A percentile compares a stretch with the other conserved stretches of the same genome.
These are phyloP conservation scores for Eurois occulta DNA, from an alignment of 2,888 invertebrate species.

Conservation along the genomic window DNA sequence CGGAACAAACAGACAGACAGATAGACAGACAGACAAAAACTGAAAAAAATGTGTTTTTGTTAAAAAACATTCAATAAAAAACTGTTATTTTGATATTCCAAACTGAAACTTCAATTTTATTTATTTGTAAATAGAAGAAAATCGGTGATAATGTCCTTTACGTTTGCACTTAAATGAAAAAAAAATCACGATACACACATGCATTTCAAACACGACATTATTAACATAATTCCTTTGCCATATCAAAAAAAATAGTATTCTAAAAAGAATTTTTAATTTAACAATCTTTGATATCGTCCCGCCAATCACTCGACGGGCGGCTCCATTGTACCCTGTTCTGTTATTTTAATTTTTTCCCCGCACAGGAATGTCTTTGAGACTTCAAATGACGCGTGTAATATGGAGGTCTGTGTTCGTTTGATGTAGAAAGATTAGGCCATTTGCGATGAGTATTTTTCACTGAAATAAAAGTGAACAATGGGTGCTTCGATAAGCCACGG, in stretches of 20 bases:
- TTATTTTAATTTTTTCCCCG: conserved; percentile 89
- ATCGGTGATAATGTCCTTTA: too few species aligned
- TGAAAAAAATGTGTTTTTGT: too few species aligned
- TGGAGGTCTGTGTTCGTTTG: conserved; percentile 87
- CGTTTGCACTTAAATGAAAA: not conserved
- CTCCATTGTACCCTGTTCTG: conserved; percentile 82
- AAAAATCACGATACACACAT: not conserved
- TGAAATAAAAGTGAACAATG: conserved; percentile 82
- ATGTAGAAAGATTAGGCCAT: conserved; percentile 88
- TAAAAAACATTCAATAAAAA: too few species aligned
- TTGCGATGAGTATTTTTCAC: conserved; percentile 86
- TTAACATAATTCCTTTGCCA: conserved; percentile 50
- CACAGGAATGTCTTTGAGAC: conserved; percentile 89
- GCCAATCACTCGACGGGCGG: conserved; percentile 78
- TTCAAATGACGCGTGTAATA: conserved; percentile 90
- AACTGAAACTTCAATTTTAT: too few species aligned
- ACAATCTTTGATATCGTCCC: conserved; percentile 72
- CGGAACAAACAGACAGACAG: too few species aligned
- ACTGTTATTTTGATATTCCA: too few species aligned
- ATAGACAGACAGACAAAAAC: too few species aligned
- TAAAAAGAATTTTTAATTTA: conserved; percentile 85
- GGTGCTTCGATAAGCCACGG: conserved; percentile 77
- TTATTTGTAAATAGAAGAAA: too few species aligned
- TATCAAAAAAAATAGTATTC: conserved; percentile 52
- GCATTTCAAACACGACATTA: conserved; percentile 23